Evolutionary conservation across 64 coral and sea anemone species (phyloP).

Genomic region (Astreopora myriophthalma): DNA sequence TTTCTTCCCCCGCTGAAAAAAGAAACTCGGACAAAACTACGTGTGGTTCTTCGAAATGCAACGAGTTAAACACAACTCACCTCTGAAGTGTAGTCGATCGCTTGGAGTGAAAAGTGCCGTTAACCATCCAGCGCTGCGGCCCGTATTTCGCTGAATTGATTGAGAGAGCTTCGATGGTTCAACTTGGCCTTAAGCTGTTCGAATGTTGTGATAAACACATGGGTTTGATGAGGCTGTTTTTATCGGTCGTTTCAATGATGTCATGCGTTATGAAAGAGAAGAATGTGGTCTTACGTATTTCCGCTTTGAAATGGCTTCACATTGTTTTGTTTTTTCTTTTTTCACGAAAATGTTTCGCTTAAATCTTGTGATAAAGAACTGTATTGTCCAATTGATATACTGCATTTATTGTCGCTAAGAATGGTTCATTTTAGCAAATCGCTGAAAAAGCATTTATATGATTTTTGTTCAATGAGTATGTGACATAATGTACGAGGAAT

Average conservation of each 20-base stretch:
- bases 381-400: background rate
- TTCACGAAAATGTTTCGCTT: background rate
- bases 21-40: background rate
- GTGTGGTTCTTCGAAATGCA: background rate
- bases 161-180: background rate
- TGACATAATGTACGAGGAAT: conserved; percentile 34
- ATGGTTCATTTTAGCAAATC: background rate
- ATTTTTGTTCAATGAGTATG: background rate
- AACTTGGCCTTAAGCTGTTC: background rate
- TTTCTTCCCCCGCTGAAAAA: background rate
- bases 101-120: background rate
- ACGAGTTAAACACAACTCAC: background rate
- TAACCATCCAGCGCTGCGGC: background rate
- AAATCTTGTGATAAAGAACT: background rate
- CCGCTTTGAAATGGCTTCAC: background rate
- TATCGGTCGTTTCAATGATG: background rate
- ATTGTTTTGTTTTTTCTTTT: background rate
- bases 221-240: background rate
- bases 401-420: background rate
- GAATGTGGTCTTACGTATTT: conserved; percentile 18
- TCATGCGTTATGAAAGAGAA: background rate
- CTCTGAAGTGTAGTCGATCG: background rate
- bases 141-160: background rate
- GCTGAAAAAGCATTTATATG: background rate
- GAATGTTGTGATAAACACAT: background rate